phyloP scores from a whole-genome alignment of 92 coral and sea anemone species.

The Umimayanthus chanpuru region DNA sequence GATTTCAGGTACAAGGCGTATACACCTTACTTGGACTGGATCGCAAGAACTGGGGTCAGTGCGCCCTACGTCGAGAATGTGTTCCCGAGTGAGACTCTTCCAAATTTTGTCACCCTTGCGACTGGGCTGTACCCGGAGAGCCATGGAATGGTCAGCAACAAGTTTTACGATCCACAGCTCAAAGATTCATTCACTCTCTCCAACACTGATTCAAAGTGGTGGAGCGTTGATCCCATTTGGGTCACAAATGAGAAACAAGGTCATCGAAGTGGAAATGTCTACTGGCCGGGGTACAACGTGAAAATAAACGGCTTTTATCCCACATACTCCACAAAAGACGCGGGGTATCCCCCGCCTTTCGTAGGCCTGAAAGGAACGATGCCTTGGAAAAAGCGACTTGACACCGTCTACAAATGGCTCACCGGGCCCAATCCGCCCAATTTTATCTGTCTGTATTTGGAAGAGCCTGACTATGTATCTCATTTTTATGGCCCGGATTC shows the following conservation, averaged over 20 bases:
- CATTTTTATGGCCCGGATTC: slow-evolving; percentile 75
- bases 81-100: slow-evolving; percentile 75
- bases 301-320: slow-evolving; percentile 66
- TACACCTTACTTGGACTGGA: slow-evolving; percentile 52
- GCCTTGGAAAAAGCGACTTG: slow-evolving; percentile 70
- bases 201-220: slow-evolving; percentile 79
- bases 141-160: slow-evolving; percentile 76
- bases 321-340: slow-evolving; percentile 51
- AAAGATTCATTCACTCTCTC: slow-evolving; percentile 61
- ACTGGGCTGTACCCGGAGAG: slow-evolving; percentile 93
- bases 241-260: slow-evolving; percentile 87
- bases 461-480: slow-evolving; percentile 54
- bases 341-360: slow-evolving; percentile 56
- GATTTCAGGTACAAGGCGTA: not conserved
- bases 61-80: slow-evolving; percentile 82
- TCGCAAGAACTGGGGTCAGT: slow-evolving; percentile 71
- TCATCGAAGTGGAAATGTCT: slow-evolving; percentile 73
- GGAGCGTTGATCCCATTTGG: slow-evolving; percentile 87
- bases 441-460: slow-evolving; percentile 72
- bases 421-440: slow-evolving; percentile 68
- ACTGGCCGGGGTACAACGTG: slow-evolving; percentile 85
- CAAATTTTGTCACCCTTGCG: slow-evolving; percentile 76
- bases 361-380: slow-evolving; percentile 24
- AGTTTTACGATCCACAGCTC: slow-evolving; percentile 79
- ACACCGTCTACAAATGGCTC: slow-evolving; percentile 72